Conservation (phyloP, 2,113 vertebrate species). For the Bos indicus region DNA sequence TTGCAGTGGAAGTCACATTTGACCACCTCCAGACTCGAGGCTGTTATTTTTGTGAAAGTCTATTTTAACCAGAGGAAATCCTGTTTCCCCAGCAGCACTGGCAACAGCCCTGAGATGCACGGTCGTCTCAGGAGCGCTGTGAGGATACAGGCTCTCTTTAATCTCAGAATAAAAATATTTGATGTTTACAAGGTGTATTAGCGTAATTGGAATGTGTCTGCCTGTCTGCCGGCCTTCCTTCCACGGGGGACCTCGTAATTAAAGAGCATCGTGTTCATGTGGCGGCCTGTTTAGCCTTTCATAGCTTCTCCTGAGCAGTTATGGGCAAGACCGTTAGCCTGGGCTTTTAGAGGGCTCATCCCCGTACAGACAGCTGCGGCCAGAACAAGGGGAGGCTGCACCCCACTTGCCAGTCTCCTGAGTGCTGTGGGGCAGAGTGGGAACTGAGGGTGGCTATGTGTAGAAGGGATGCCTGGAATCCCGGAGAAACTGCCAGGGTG, state of each 20-base stretch:
- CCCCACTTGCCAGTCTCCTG: not conserved
- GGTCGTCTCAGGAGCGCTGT: slow-evolving; percentile 60
- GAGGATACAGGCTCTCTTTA: slow-evolving; percentile 72
- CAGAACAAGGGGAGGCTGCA: slow-evolving; percentile 32
- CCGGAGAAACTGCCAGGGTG: not conserved
- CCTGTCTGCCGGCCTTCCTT: slow-evolving; percentile 75
- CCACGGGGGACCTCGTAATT: slow-evolving; percentile 69
- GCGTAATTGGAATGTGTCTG: slow-evolving; percentile 75
- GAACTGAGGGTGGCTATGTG: not conserved
- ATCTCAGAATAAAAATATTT: slow-evolving; percentile 77
- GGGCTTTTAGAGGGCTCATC: not conserved
- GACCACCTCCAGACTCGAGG: slow-evolving; percentile 57
- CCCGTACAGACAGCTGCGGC: slow-evolving; percentile 33
- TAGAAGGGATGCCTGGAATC: not conserved
- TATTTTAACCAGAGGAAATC: slow-evolving; percentile 77
- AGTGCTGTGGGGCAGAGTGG: not conserved
- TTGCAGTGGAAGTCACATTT: slow-evolving; percentile 49
- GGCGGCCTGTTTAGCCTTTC: slow-evolving; percentile 67
- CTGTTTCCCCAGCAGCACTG: slow-evolving; percentile 71
- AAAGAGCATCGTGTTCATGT: slow-evolving; percentile 66
- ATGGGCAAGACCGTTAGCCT: slow-evolving; percentile 64
- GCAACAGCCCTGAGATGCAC: slow-evolving; percentile 56
- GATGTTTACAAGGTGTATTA: slow-evolving; percentile 78
- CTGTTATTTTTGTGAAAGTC: slow-evolving; percentile 70
- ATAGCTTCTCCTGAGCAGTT: slow-evolving; percentile 47